Evolutionary conservation across 1,140 invertebrate species (phyloP).

Genomic region (Caenorhabditis inopinata): DNA sequence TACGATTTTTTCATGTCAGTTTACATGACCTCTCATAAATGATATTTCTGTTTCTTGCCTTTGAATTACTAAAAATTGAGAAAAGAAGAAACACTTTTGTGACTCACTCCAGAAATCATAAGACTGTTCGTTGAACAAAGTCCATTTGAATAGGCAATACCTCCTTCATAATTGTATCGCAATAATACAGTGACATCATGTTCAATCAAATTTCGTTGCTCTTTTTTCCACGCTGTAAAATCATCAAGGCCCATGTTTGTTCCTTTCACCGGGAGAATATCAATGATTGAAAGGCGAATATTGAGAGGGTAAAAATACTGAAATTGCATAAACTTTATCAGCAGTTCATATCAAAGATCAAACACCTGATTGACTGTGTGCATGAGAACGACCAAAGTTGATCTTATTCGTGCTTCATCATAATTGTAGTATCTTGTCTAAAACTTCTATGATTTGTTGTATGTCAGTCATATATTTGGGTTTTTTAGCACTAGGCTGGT

Average conservation of each 20-base stretch:
- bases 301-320: constrained; percentile 3
- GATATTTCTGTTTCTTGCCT: no score
- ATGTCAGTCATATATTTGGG: no score
- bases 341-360: not conserved
- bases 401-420: not conserved
- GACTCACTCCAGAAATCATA: constrained; percentile 36
- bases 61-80: no score
- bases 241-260: not conserved
- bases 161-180: constrained; percentile 39
- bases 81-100: no score
- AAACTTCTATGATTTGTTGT: not conserved
- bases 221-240: constrained; percentile 1
- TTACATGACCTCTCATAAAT: no score
- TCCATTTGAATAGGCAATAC: constrained; percentile 42
- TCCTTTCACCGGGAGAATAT: not conserved
- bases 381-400: not conserved
- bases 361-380: constrained; percentile 19
- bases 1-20: no score
- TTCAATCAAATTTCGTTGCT: constrained; percentile 12
- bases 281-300: not conserved
- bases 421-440: constrained; percentile 24
- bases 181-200: constrained; percentile 40
- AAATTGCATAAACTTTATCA: not conserved
- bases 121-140: constrained; percentile 18
- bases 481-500: no score